These are phyloP conservation scores for Schizopygopsis malacanthus DNA, from an alignment of 2,797 vertebrate species.

Conservation along the genomic window DNA sequence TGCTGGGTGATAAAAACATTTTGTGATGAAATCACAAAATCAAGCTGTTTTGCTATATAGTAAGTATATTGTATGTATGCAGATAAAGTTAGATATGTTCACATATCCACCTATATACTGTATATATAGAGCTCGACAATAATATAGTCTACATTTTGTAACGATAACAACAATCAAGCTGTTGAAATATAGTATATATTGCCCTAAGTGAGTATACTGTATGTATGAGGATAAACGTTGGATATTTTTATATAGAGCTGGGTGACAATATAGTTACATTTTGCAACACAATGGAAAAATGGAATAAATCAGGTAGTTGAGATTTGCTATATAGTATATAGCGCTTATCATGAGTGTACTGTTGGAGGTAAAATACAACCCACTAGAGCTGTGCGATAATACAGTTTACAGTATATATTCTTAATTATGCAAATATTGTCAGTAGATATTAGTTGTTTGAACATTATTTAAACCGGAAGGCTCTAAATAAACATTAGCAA, in stretches of 20 bases:
- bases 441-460: background rate
- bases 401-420: background rate
- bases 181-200: background rate
- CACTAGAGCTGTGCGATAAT: background rate
- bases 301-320: background rate
- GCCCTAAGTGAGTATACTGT: too few species aligned
- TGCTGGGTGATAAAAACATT: background rate
- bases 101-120: background rate
- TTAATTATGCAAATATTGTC: background rate
- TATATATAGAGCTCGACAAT: background rate
- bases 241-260: background rate
- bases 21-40: background rate
- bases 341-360: background rate
- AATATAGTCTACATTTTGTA: background rate
- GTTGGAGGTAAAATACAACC: background rate
- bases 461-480: background rate
- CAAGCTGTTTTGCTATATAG: background rate
- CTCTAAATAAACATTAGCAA: conserved; percentile 12
- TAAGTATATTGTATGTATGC: background rate
- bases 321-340: background rate
- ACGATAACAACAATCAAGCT: background rate
- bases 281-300: background rate
- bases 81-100: background rate
- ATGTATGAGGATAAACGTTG: background rate
- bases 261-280: background rate